A percentile compares a stretch with the other conserved stretches of the same genome.
phyloP scores from a whole-genome alignment of 2,888 invertebrate genomes.

The Lysandra bellargus region DNA sequence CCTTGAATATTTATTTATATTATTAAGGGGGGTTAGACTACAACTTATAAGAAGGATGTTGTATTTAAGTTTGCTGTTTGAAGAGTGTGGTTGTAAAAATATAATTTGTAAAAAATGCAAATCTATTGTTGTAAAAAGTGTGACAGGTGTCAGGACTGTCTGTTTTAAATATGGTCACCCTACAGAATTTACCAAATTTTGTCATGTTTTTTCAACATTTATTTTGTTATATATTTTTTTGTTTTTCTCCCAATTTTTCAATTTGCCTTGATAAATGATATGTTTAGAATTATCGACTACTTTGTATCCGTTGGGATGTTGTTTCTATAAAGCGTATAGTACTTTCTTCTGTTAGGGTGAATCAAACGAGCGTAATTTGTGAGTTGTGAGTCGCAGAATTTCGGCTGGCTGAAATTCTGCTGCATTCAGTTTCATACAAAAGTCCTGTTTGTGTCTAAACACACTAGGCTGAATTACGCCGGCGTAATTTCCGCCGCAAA shows the following conservation, averaged over 20 bases:
- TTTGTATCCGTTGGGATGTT: background rate
- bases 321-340: background rate
- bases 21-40: background rate
- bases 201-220: background rate
- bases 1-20: background rate
- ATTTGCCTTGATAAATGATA: background rate
- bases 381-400: too few species aligned
- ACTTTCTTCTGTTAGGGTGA: too few species aligned
- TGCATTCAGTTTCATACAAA: too few species aligned
- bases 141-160: background rate
- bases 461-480: too few species aligned
- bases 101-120: background rate
- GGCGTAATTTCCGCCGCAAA: too few species aligned
- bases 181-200: background rate
- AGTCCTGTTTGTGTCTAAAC: too few species aligned
- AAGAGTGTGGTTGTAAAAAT: constrained; percentile 5
- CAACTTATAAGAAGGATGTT: constrained; percentile 21
- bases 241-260: background rate
- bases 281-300: background rate
- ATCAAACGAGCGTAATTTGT: too few species aligned
- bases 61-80: constrained; percentile 26
- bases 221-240: background rate
- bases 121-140: background rate
- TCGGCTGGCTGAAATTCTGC: too few species aligned
- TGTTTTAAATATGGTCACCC: background rate